Conservation (phyloP, 2,113 vertebrate genomes). For the Vanacampus margaritifer region DNA sequence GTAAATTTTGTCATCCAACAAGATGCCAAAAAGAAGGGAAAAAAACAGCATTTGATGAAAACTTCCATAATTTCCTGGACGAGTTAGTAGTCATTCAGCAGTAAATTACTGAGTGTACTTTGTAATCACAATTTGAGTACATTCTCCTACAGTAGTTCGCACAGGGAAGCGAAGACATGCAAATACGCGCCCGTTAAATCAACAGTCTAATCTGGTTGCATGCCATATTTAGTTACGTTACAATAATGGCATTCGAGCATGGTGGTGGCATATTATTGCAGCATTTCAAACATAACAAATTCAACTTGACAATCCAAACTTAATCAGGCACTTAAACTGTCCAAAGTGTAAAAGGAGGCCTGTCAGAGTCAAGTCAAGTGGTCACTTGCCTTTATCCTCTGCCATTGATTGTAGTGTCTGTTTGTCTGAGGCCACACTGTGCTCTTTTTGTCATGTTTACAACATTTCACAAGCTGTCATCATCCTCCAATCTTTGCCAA, state of each 20-base stretch:
- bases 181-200: background rate
- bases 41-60: background rate
- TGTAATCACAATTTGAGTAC: background rate
- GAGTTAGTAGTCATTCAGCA: background rate
- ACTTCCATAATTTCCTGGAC: background rate
- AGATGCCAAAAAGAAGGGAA: no score
- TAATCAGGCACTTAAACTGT: conserved; percentile 57
- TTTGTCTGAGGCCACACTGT: conserved; percentile 24
- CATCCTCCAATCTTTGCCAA: conserved; percentile 22
- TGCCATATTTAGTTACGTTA: background rate
- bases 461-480: conserved; percentile 22
- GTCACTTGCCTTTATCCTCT: conserved; percentile 24
- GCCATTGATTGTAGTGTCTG: conserved; percentile 40
- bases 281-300: background rate
- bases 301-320: background rate
- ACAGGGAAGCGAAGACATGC: background rate
- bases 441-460: conserved; percentile 47
- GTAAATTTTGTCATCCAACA: no score
- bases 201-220: background rate
- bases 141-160: background rate
- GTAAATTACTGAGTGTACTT: background rate
- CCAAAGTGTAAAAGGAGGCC: conserved; percentile 43
- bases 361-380: conserved; percentile 47
- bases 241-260: background rate
- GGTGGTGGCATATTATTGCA: background rate